Percentiles rank a stretch among this genome's conserved stretches.
Evolutionary conservation across 2,113 vertebrate species (phyloP).

Genomic region (Sterna hirundo): DNA sequence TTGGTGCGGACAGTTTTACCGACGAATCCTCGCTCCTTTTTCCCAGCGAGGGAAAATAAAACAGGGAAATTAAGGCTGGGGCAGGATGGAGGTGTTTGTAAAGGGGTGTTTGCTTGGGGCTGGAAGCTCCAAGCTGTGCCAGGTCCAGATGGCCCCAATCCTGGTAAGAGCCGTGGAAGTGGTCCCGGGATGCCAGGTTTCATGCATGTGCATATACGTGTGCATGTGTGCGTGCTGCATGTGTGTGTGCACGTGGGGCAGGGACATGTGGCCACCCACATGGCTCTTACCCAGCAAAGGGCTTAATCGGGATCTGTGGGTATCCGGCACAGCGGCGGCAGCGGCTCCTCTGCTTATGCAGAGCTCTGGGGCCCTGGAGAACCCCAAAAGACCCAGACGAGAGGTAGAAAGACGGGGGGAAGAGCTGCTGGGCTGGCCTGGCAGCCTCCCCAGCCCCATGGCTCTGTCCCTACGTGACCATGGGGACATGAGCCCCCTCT

Average conservation of each 20-base stretch:
- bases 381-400: not conserved
- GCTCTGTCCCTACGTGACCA: not conserved
- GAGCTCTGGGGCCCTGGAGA: not conserved
- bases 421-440: not conserved
- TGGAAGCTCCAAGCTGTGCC: not conserved
- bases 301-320: not conserved
- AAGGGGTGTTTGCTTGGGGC: not conserved
- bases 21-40: not conserved
- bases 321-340: not conserved
- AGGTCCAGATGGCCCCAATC: not conserved
- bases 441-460: not conserved
- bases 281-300: not conserved
- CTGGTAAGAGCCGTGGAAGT: not conserved
- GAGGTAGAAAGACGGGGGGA: not conserved
- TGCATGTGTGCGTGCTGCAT: not conserved
- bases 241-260: not conserved
- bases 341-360: fast-evolving
- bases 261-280: not conserved
- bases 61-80: fast-evolving
- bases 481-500: not conserved
- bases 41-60: not conserved
- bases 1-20: not conserved
- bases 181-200: not conserved
- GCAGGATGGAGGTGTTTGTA: fast-evolving
- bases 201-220: not conserved